These are phyloP conservation scores for Phalacrocorax pelagicus DNA, from an alignment of 2,113 vertebrate genomes.

Conservation along the genomic window DNA sequence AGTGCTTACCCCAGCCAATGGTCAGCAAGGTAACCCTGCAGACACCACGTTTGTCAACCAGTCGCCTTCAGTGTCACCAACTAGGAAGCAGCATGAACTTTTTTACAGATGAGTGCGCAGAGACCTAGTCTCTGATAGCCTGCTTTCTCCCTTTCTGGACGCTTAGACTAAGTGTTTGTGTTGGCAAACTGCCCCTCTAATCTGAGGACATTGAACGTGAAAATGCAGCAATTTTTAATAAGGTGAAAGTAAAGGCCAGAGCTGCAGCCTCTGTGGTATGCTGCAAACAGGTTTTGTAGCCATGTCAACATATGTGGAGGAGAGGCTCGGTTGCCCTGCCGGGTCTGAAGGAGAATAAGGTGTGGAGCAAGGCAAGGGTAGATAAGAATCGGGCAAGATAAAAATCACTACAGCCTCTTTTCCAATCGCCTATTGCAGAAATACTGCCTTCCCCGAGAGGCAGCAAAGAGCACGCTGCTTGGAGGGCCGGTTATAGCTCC, in stretches of 20 bases:
- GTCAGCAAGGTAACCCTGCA: background rate
- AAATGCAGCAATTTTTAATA: constrained; percentile 31
- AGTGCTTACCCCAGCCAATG: background rate
- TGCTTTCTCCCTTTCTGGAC: background rate
- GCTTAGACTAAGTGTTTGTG: background rate
- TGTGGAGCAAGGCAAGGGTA: constrained; percentile 5
- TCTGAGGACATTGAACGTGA: background rate
- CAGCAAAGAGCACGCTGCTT: background rate
- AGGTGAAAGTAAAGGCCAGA: background rate
- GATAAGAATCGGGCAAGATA: background rate
- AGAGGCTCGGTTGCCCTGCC: background rate
- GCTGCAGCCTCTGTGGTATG: background rate
- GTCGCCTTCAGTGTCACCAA: background rate
- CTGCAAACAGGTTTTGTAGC: constrained; percentile 49
- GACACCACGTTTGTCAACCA: background rate
- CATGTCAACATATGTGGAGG: background rate
- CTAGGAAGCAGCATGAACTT: background rate
- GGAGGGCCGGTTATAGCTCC: constrained; percentile 14
- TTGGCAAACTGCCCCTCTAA: constrained; percentile 22
- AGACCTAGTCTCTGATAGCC: background rate
- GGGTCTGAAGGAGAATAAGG: background rate
- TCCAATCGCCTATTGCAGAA: background rate
- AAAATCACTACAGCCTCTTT: constrained; percentile 2
- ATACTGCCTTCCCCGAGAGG: background rate
- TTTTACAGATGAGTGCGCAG: background rate